A percentile compares a stretch with the other conserved stretches of the same genome.
These are phyloP conservation scores for Pangasius djambal DNA, from an alignment of 2,797 vertebrate genomes.

Conservation along the genomic window DNA sequence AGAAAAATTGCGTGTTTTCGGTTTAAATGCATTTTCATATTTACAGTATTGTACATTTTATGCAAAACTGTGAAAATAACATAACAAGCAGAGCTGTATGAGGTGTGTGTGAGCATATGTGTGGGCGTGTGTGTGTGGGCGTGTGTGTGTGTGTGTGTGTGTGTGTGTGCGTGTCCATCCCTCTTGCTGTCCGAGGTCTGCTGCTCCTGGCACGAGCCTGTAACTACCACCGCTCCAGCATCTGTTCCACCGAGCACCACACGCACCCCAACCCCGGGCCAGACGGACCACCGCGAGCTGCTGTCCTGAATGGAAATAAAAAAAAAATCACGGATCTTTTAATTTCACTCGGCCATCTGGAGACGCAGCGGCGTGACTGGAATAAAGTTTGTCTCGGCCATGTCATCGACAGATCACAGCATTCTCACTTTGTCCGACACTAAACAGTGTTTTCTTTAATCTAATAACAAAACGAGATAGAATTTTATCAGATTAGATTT, in stretches of 20 bases:
- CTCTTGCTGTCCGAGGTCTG: slow-evolving; percentile 55
- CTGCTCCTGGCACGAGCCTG: slow-evolving; percentile 53
- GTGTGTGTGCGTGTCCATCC: slow-evolving; percentile 31
- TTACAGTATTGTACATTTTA: slow-evolving; percentile 6
- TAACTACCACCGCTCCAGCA: slow-evolving; percentile 53
- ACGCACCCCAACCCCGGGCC: slow-evolving; percentile 41
- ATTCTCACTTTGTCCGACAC: neutral
- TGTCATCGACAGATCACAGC: neutral
- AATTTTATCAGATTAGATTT: neutral
- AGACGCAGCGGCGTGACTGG: neutral
- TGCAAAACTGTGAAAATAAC: slow-evolving; percentile 24
- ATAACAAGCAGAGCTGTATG: slow-evolving; percentile 5
- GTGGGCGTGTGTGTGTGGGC: slow-evolving; percentile 15
- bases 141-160: neutral
- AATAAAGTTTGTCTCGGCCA: neutral
- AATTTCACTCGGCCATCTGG: slow-evolving; percentile 24
- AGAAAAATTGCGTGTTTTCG: neutral
- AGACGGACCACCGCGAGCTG: slow-evolving; percentile 48
- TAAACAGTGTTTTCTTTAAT: neutral
- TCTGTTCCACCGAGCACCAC: slow-evolving; percentile 54
- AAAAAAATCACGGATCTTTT: slow-evolving; percentile 24
- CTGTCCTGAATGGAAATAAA: slow-evolving; percentile 43
- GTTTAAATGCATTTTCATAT: neutral
- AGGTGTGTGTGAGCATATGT: slow-evolving; percentile 23
- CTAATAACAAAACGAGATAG: neutral